Evolutionary conservation across 2,888 invertebrate genomes (phyloP).

Genomic region (Chaetoderma sp.): DNA sequence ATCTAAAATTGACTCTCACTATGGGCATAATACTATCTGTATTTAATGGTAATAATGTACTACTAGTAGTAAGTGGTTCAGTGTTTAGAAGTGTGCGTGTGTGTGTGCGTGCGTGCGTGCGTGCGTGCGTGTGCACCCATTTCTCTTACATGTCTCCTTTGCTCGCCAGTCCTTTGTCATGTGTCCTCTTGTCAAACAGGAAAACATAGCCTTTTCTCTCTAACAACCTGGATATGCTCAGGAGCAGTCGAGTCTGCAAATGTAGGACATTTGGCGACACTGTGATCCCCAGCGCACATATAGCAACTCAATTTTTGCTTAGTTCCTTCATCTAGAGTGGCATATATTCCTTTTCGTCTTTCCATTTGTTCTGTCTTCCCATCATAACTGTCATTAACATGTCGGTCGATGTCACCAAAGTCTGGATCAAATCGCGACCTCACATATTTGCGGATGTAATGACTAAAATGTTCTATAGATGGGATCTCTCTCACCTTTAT

Average conservation of each 20-base stretch:
- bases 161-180: too few species aligned
- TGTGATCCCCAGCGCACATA: constrained; percentile 1
- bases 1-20: not conserved
- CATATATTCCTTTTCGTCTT: not conserved
- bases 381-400: not conserved
- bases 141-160: not conserved
- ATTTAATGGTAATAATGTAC: constrained; percentile 4
- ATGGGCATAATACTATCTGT: constrained; percentile 3
- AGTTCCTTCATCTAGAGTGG: not conserved
- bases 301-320: not conserved
- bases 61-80: too few species aligned
- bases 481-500: not conserved
- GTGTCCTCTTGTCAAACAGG: too few species aligned
- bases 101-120: not conserved
- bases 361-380: not conserved
- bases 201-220: constrained; percentile 11
- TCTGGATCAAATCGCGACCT: constrained; percentile 13
- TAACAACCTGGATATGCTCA: not conserved
- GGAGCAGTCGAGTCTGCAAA: not conserved
- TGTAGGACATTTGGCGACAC: constrained; percentile 3
- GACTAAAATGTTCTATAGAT: too few species aligned
- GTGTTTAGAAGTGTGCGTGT: too few species aligned
- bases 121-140: constrained; percentile 1
- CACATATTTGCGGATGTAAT: too few species aligned
- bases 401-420: constrained; percentile 2